Conservation (phyloP, 23 tunicate genomes). For the Botrylloides violaceus region DNA sequence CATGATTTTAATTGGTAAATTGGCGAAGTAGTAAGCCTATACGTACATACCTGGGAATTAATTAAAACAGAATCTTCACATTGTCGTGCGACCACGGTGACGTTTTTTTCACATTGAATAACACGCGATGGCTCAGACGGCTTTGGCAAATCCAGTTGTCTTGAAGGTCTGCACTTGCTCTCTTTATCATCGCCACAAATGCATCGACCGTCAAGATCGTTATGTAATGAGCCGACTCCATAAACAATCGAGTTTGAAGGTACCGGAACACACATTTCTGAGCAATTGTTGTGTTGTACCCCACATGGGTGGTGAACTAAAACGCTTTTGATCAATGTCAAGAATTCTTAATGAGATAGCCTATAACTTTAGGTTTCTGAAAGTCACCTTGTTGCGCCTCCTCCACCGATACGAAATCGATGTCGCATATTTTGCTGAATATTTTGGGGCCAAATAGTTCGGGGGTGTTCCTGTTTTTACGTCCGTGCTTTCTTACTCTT, state of each 20-base stretch:
- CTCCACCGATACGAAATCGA: slow-evolving; percentile 9
- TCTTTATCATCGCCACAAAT: slow-evolving; percentile 46
- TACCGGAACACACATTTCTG: slow-evolving; percentile 63
- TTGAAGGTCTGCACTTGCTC: slow-evolving; percentile 39
- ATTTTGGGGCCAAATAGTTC: slow-evolving; percentile 64
- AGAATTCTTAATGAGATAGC: neutral
- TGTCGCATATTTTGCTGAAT: slow-evolving; percentile 58
- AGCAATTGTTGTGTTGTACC: slow-evolving; percentile 37
- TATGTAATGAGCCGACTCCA: neutral
- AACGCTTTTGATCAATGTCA: neutral
- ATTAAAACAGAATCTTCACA: slow-evolving; percentile 40
- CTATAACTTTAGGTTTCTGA: neutral
- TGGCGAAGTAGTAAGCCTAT: too few species aligned
- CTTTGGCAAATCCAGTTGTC: slow-evolving; percentile 14
- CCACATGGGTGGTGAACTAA: slow-evolving; percentile 54
- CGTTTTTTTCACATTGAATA: slow-evolving; percentile 33
- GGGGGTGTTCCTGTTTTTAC: neutral
- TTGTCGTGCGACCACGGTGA: slow-evolving; percentile 37
- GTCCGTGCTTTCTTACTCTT: slow-evolving; percentile 22
- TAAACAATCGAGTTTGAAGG: slow-evolving; percentile 21
- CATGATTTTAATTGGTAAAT: too few species aligned
- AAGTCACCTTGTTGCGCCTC: neutral
- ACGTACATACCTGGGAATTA: slow-evolving; percentile 41
- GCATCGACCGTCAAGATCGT: slow-evolving; percentile 28
- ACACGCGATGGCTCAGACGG: slow-evolving; percentile 32